Percentiles rank a stretch among this genome's conserved stretches.
phyloP scores from a whole-genome alignment of 2,888 invertebrate genomes.

The Metellina segmentata region DNA sequence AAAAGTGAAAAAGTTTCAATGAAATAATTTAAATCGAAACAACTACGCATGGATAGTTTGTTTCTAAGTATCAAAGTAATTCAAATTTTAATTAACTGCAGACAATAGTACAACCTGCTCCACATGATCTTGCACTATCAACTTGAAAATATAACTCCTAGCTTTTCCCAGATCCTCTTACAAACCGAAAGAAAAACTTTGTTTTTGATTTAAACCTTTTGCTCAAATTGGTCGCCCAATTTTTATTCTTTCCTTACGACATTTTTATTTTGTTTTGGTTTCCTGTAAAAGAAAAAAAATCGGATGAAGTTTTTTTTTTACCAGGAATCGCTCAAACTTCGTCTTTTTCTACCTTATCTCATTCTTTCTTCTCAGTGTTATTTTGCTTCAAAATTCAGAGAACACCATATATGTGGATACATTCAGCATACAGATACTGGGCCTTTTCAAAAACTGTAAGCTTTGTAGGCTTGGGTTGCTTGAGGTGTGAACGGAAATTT shows the following conservation, averaged over 20 bases:
- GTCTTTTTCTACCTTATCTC: neutral
- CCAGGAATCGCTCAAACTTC: conserved; percentile 1
- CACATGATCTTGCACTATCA: neutral
- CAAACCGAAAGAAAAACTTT: neutral
- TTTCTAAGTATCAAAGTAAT: neutral
- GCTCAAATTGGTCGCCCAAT: conserved; percentile 2
- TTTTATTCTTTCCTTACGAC: conserved; percentile 5
- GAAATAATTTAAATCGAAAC: too few relatives aligned
- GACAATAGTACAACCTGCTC: neutral
- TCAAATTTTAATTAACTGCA: neutral
- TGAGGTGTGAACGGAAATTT: conserved; percentile 10
- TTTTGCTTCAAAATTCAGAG: conserved; percentile 29
- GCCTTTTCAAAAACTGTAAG: conserved; percentile 22
- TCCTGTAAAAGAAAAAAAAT: conserved; percentile 9
- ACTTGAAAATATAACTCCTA: neutral
- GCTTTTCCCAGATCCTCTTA: conserved; percentile 7
- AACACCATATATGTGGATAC: conserved; percentile 1
- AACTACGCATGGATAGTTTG: too few relatives aligned
- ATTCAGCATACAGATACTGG: conserved; percentile 45
- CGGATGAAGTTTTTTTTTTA: neutral
- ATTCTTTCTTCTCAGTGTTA: neutral
- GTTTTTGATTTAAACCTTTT: conserved; percentile 29
- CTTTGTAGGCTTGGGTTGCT: conserved; percentile 8
- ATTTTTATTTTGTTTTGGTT: conserved; percentile 35
- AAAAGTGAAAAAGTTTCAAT: too few relatives aligned